Evolutionary conservation across 1,140 invertebrate species (phyloP).

Genomic region (Drosophila pectinifera): DNA sequence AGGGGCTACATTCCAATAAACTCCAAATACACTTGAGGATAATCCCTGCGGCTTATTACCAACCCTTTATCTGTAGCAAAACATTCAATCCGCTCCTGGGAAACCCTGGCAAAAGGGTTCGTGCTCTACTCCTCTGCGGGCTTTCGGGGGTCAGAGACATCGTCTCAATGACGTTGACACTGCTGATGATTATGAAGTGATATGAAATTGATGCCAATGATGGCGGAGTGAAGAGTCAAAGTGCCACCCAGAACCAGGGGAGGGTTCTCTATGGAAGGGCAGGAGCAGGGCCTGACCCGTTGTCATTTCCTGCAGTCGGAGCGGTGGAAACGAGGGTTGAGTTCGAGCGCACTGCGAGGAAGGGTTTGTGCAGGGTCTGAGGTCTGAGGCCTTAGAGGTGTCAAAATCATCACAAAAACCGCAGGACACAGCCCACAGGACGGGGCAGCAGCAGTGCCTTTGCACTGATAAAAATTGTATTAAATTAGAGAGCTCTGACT

Average conservation of each 20-base stretch:
- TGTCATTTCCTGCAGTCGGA: constrained; percentile 55
- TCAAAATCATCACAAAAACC: constrained; percentile 64
- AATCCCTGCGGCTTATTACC: constrained; percentile 14
- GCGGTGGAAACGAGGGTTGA: constrained; percentile 47
- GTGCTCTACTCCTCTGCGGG: not conserved
- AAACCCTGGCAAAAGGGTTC: constrained; percentile 7
- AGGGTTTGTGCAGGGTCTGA: constrained; percentile 39
- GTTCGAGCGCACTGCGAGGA: constrained; percentile 18
- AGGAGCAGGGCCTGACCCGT: constrained; percentile 22
- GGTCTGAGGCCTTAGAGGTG: constrained; percentile 57
- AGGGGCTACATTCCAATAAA: constrained; percentile 7
- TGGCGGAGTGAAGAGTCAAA: constrained; percentile 71
- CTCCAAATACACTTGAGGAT: constrained; percentile 11
- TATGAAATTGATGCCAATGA: constrained; percentile 82
- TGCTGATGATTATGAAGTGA: constrained; percentile 81
- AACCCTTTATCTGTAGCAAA: constrained; percentile 25
- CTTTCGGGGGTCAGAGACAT: constrained; percentile 24
- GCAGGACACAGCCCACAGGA: constrained; percentile 14
- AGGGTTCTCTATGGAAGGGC: not conserved
- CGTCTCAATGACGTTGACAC: constrained; percentile 66
- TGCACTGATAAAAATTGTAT: constrained; percentile 72
- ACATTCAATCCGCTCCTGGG: constrained; percentile 48
- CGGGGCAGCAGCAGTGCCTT: constrained; percentile 32
- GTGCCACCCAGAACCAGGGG: constrained; percentile 34
- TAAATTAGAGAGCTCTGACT: constrained; percentile 62